Evolutionary conservation across 2,113 vertebrate genomes (phyloP).

Genomic region (Mungos mungo): DNA sequence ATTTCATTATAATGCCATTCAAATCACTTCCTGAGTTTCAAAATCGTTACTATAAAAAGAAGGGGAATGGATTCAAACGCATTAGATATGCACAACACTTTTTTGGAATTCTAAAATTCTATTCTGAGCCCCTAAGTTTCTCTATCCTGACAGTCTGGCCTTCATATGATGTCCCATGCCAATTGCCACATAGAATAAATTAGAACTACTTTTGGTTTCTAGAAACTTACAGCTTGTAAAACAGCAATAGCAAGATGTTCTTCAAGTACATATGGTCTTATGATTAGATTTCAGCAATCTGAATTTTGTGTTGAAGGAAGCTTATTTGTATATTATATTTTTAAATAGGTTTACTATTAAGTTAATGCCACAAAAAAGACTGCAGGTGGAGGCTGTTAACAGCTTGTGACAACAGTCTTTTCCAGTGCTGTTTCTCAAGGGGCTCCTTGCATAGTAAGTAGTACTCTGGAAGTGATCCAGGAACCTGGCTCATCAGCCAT

Average conservation of each 20-base stretch:
- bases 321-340: constrained; percentile 8
- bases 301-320: constrained; percentile 1
- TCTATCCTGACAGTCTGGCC: neutral
- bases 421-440: neutral
- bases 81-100: neutral
- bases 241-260: neutral
- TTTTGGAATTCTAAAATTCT: constrained; percentile 38
- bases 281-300: neutral
- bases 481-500: neutral
- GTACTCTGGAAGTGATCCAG: neutral
- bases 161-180: neutral
- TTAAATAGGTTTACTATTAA: neutral
- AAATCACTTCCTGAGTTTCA: constrained; percentile 2
- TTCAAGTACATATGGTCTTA: constrained; percentile 13
- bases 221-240: neutral
- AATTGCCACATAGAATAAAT: neutral
- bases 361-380: constrained; percentile 13
- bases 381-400: neutral
- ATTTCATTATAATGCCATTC: constrained; percentile 18
- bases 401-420: neutral
- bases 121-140: neutral
- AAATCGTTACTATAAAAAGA: constrained; percentile 19
- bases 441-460: neutral
- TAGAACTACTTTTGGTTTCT: constrained; percentile 12
- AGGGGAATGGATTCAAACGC: neutral